phyloP scores from a whole-genome alignment of 2,888 invertebrate species.

The Macrosoma leucophasiata region DNA sequence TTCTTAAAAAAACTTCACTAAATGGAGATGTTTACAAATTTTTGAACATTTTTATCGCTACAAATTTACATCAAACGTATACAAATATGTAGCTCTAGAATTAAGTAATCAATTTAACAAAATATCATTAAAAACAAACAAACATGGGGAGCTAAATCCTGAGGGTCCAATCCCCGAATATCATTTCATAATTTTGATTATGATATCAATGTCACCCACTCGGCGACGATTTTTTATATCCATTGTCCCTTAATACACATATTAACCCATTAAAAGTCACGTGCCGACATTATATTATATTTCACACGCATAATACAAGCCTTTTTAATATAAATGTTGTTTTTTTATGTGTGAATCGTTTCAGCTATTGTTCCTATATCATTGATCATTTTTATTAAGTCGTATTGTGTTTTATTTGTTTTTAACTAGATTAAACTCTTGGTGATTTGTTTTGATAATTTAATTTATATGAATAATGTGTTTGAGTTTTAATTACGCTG shows the following conservation, averaged over 20 bases:
- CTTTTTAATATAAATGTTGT: slow-evolving; percentile 44
- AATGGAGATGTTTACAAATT: too few species aligned
- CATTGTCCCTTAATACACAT: slow-evolving; percentile 67
- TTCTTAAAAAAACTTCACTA: too few species aligned
- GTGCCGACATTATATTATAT: slow-evolving; percentile 61
- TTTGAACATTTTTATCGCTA: too few species aligned
- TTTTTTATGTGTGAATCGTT: slow-evolving; percentile 41
- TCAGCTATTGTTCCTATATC: too few species aligned
- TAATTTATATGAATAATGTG: too few species aligned
- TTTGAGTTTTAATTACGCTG: too few species aligned
- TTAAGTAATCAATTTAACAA: slow-evolving; percentile 26
- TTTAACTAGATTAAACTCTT: too few species aligned
- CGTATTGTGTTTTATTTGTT: too few species aligned
- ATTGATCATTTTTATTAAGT: too few species aligned
- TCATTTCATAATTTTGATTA: slow-evolving; percentile 74
- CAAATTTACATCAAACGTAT: too few species aligned
- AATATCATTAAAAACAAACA: slow-evolving; percentile 57
- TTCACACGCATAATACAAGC: slow-evolving; percentile 57
- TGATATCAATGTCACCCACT: slow-evolving; percentile 69
- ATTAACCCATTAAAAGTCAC: slow-evolving; percentile 72
- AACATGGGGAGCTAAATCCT: slow-evolving; percentile 45
- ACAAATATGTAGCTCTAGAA: too few species aligned
- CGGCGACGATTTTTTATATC: slow-evolving; percentile 50
- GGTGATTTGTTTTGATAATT: too few species aligned
- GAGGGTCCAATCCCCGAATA: slow-evolving; percentile 50